Evolutionary conservation across 2,113 vertebrate species (phyloP), one percentile per base, ranked within the genome.

Genomic region (Nyctereutes procyonoides): DNA sequence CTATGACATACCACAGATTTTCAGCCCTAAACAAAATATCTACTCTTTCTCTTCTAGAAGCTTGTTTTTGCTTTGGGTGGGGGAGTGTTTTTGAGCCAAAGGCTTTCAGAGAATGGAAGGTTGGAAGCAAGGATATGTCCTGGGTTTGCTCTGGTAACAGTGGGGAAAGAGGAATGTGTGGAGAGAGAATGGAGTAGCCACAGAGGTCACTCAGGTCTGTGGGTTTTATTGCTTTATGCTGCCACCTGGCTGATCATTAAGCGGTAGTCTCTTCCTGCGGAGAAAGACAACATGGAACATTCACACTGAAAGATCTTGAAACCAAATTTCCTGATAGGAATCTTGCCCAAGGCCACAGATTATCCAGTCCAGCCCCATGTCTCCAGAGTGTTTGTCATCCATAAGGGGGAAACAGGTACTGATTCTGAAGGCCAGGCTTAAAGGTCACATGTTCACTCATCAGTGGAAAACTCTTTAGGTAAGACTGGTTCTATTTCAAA

Each of bases 211-310:
- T 62, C 26, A 38, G 0, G 1, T 28, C 55, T 5, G 2, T 0
- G 4, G 22, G 51, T 80, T 96, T 79, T 87, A 32, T 85, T 90
- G 96, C 26, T 97, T 67, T 85, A 17, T 96, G 92, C 96, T 96
- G 96, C 93, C 80, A 85, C 93, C 96, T 97, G 96, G 86, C 96
- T 95, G 97, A 97, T 88, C 80, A 48, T 3, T 12, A 32, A 93
- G 73, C 35, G 32, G 22, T 1, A 2, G 82, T 60, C 79, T 96
- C 65, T 71, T 73, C n/a, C 28, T 16, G 4, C 55, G 60, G 56
- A 69, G 74, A 69, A 56, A 63, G 53, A 82, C 58, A 9, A 82
- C 82, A 69, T 5, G 15, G 30, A 67, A 14, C 13, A 5, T n/a
- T 85, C 38, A 82, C 2, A 51, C 6, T 2, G 10, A 8, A 22